phyloP scores from a whole-genome alignment of 2,113 vertebrate genomes.

The Diglossa brunneiventris region DNA sequence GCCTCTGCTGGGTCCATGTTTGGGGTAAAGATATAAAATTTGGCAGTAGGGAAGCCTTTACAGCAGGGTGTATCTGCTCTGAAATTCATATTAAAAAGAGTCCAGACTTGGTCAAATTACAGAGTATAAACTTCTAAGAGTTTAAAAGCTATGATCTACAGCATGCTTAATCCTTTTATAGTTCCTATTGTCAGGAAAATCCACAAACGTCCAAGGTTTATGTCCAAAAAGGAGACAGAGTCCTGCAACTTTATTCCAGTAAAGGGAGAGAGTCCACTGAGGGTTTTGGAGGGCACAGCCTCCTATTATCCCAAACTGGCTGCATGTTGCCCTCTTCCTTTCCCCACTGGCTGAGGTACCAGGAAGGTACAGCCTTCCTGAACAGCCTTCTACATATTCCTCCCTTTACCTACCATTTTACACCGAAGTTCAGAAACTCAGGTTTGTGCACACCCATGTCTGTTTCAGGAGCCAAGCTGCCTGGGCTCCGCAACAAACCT shows the following conservation, averaged over 20 bases:
- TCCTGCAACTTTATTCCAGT: not conserved
- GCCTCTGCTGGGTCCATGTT: not conserved
- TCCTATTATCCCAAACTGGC: not conserved
- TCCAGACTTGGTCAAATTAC: not conserved
- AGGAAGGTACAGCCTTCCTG: not conserved
- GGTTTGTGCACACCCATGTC: not conserved
- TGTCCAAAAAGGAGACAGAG: no score
- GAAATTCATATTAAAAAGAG: not conserved
- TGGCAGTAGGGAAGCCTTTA: not conserved
- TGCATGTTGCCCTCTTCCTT: not conserved
- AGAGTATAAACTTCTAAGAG: not conserved
- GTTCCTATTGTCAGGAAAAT: not conserved
- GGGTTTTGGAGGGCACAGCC: no score
- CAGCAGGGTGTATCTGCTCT: not conserved
- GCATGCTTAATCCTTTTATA: not conserved
- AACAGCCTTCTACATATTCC: rapidly evolving
- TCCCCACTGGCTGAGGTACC: not conserved
- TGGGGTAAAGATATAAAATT: not conserved
- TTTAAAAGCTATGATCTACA: not conserved
- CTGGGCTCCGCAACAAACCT: not conserved
- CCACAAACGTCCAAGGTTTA: not conserved
- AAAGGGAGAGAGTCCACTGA: no score
- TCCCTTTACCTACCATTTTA: not conserved
- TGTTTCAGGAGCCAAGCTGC: no score
- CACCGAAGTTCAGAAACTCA: not conserved